These are phyloP conservation scores for Drosophila insularis DNA, from an alignment of 1,140 invertebrate genomes.

Conservation along the genomic window DNA sequence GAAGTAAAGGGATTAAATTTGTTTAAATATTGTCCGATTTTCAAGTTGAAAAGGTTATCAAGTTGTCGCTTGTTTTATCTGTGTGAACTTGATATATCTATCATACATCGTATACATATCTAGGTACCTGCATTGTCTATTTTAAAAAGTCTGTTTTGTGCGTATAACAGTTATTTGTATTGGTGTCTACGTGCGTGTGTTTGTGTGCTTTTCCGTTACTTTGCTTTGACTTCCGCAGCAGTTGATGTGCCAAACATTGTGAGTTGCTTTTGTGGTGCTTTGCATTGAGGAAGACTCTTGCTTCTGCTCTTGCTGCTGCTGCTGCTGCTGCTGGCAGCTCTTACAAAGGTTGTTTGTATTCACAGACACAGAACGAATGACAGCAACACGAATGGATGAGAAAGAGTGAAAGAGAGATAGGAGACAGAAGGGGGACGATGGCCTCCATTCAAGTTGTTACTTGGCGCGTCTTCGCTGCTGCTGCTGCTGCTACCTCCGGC, in stretches of 20 bases:
- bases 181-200: constrained; percentile 6
- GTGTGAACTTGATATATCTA: neutral
- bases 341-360: constrained; percentile 28
- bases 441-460: constrained; percentile 56
- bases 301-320: constrained; percentile 1
- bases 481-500: constrained; percentile 25
- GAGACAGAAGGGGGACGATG: neutral
- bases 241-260: constrained; percentile 33
- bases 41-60: neutral
- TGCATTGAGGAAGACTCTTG: constrained; percentile 49
- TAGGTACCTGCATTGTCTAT: neutral
- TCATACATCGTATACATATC: too few relatives aligned
- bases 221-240: constrained; percentile 67
- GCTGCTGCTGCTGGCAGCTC: constrained; percentile 19
- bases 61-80: neutral
- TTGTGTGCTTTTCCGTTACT: constrained; percentile 70
- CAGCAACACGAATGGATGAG: constrained; percentile 20
- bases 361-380: neutral
- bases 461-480: constrained; percentile 51
- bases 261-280: constrained; percentile 16
- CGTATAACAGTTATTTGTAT: constrained; percentile 3
- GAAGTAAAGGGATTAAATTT: too few relatives aligned
- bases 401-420: neutral
- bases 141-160: constrained; percentile 5
- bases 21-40: too few relatives aligned